Percentiles rank a stretch among this genome's conserved stretches.
phyloP scores from a whole-genome alignment of 2,888 invertebrate genomes.

The Lamellibrachia satsuma region DNA sequence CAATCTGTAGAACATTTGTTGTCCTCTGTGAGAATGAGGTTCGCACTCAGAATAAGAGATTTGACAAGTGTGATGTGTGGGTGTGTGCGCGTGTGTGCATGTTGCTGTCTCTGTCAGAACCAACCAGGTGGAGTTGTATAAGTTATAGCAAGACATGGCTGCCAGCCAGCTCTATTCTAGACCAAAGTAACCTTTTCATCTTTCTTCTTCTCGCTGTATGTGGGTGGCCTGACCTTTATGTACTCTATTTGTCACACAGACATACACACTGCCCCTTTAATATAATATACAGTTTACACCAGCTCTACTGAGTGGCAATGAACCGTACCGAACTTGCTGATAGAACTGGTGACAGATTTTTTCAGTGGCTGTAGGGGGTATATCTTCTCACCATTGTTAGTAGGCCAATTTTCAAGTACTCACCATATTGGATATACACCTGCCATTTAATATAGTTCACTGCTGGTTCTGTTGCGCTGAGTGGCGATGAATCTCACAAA shows the following conservation, averaged over 20 bases:
- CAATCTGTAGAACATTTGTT: no score
- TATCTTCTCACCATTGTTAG: no score
- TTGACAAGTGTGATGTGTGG: neutral
- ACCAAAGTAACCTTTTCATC: neutral
- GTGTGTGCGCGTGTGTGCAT: neutral
- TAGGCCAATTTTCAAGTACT: no score
- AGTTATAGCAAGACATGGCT: neutral
- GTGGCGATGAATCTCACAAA: no score
- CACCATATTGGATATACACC: no score
- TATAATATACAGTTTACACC: neutral
- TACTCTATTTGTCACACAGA: neutral
- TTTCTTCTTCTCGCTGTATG: neutral
- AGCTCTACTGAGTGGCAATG: no score
- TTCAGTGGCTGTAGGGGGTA: no score
- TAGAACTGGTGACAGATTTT: neutral
- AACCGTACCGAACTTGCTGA: neutral
- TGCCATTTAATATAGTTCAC: no score
- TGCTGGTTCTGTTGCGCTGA: no score
- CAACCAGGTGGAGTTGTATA: neutral
- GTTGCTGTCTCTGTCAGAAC: neutral
- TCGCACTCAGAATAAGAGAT: neutral
- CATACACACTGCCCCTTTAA: neutral
- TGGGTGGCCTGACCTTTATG: neutral
- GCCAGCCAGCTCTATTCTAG: neutral
- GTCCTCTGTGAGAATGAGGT: neutral